Conservation (phyloP, 2,113 vertebrate species). For the Sciurus niger region DNA sequence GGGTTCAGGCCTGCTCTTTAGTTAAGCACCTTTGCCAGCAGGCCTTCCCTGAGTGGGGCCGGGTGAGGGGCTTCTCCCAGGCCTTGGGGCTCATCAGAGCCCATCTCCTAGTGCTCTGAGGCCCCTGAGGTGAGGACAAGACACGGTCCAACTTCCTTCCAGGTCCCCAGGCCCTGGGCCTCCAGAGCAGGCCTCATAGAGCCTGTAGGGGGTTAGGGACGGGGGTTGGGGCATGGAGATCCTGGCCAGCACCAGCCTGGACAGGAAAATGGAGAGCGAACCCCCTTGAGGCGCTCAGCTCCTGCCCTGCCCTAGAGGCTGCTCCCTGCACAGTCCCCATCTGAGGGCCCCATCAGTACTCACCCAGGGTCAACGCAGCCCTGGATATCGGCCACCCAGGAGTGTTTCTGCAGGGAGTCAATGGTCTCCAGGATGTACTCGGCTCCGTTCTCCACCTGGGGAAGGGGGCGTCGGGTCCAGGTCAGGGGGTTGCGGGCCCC, state of each 20-base stretch:
- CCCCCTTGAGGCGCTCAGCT: background rate
- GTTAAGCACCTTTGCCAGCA: background rate
- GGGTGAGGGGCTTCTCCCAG: background rate
- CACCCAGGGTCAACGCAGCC: slow-evolving; percentile 98
- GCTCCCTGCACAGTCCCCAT: background rate
- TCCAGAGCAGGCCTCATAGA: background rate
- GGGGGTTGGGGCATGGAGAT: background rate
- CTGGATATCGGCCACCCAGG: slow-evolving; percentile 99
- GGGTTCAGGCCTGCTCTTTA: background rate
- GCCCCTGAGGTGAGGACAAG: background rate
- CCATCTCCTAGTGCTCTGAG: background rate
- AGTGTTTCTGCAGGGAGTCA: slow-evolving; percentile 99
- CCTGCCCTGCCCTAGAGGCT: background rate
- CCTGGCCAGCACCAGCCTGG: background rate
- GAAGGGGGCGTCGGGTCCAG: rapidly evolving
- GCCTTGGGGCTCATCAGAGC: background rate
- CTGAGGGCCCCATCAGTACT: slow-evolving; percentile 66
- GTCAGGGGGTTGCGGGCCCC: background rate
- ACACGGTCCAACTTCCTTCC: background rate
- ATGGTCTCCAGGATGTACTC: slow-evolving; percentile 99
- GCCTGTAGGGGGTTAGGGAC: background rate
- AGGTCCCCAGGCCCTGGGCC: background rate
- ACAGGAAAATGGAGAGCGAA: background rate
- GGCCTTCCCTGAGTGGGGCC: background rate
- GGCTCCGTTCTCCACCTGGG: slow-evolving; percentile 94